These are phyloP conservation scores for Bostrychus sinensis DNA, from an alignment of 2,113 vertebrate species.

Conservation along the genomic window DNA sequence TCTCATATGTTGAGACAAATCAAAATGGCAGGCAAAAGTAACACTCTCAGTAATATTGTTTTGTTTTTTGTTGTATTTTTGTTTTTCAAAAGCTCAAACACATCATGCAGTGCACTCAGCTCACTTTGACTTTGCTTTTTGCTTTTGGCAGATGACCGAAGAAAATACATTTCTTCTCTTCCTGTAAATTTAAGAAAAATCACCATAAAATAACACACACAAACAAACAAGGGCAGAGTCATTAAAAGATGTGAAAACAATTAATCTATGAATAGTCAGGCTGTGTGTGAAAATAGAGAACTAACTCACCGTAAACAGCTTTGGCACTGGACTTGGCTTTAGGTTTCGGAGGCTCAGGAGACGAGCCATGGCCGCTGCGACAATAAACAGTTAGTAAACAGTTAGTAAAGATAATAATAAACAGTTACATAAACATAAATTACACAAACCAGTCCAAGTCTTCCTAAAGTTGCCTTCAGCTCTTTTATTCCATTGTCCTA, in stretches of 20 bases:
- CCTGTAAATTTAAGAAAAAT: conserved; percentile 70
- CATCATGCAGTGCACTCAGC: conserved; percentile 12
- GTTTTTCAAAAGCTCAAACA: conserved; percentile 10
- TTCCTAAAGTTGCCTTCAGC: no score
- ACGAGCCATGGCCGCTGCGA: conserved; percentile 66
- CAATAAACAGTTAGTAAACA: neutral
- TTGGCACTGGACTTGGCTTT: conserved; percentile 71
- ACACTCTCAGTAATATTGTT: no score
- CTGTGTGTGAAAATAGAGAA: neutral
- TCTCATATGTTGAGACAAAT: no score
- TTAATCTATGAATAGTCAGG: neutral
- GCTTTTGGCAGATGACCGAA: conserved; percentile 91
- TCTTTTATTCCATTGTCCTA: no score
- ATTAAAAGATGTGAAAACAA: neutral
- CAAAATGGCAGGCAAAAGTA: no score
- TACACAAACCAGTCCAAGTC: no score
- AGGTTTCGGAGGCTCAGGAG: conserved; percentile 52
- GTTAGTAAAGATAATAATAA: neutral
- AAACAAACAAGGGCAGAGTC: neutral
- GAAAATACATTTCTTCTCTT: conserved; percentile 90
- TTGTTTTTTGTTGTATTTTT: no score
- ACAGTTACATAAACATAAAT: no score
- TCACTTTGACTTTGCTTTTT: conserved; percentile 90
- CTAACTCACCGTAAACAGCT: conserved; percentile 68
- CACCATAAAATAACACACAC: neutral